A percentile compares a stretch with the other conserved stretches of the same genome.
Evolutionary conservation across 2,888 invertebrate species (phyloP).

Genomic region (Saturnia pavonia): DNA sequence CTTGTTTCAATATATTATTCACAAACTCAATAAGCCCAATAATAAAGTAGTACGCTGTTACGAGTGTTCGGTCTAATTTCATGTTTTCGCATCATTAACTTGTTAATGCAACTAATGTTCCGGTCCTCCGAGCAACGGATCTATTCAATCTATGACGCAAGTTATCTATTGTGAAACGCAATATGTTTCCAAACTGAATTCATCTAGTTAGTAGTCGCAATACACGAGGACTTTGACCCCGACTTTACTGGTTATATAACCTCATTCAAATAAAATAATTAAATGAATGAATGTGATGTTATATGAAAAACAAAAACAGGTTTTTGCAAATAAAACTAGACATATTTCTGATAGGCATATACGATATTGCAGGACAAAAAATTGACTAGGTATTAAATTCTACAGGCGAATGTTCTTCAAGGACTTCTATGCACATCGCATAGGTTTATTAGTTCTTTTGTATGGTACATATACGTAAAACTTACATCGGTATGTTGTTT

Average conservation of each 20-base stretch:
- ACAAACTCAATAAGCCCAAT: background rate
- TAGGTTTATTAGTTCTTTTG: no score
- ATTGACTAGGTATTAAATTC: background rate
- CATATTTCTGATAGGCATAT: background rate
- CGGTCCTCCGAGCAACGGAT: conserved; percentile 6
- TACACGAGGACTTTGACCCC: background rate
- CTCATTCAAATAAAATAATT: background rate
- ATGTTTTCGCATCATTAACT: background rate
- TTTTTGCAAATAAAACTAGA: background rate
- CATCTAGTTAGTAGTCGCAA: background rate
- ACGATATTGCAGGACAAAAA: background rate
- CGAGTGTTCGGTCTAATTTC: background rate
- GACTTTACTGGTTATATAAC: background rate
- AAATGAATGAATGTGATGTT: background rate
- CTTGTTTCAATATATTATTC: background rate
- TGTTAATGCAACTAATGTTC: conserved; percentile 5
- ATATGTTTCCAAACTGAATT: background rate
- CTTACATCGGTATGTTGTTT: no score
- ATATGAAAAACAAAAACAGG: background rate
- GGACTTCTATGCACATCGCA: no score
- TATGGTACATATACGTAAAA: no score
- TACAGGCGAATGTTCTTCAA: background rate
- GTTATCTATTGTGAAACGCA: conserved; percentile 1
- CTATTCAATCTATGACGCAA: conserved; percentile 13
- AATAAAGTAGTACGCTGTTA: background rate